These are phyloP conservation scores for Xestobium rufovillosum DNA, from an alignment of 2,888 invertebrate species.

Conservation along the genomic window DNA sequence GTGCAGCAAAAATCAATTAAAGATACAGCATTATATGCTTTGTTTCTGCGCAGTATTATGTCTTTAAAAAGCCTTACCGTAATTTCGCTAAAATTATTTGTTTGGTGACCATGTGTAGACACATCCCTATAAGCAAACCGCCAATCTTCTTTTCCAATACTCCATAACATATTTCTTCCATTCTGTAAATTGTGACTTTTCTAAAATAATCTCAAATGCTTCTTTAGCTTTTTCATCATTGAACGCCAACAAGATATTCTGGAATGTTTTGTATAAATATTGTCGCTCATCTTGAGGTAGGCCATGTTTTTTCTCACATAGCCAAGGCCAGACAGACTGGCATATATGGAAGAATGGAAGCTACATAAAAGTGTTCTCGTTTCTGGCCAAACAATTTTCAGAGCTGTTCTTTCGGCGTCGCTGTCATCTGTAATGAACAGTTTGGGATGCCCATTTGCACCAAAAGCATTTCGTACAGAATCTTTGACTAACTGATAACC, in stretches of 20 bases:
- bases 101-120: slow-evolving; percentile 6
- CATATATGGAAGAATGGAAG: slow-evolving; percentile 8
- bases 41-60: slow-evolving; percentile 4
- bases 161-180: slow-evolving; percentile 6
- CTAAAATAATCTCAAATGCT: slow-evolving; percentile 7
- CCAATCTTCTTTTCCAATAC: slow-evolving; percentile 8
- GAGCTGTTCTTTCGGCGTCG: slow-evolving; percentile 4
- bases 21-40: slow-evolving; percentile 7
- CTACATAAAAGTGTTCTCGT: slow-evolving; percentile 6
- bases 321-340: too few relatives aligned
- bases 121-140: slow-evolving; percentile 5
- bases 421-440: slow-evolving; percentile 7
- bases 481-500: slow-evolving; percentile 6
- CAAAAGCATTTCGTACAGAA: slow-evolving; percentile 4
- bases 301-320: slow-evolving; percentile 7
- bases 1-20: slow-evolving; percentile 6
- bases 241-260: slow-evolving; percentile 7
- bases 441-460: slow-evolving; percentile 7
- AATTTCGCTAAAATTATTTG: slow-evolving; percentile 7
- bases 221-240: slow-evolving; percentile 4
- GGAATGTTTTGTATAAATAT: slow-evolving; percentile 5
- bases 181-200: slow-evolving; percentile 6
- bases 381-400: slow-evolving; percentile 7
- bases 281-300: slow-evolving; percentile 6
- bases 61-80: slow-evolving; percentile 5